phyloP scores from a whole-genome alignment of 2,888 invertebrate species.

The Oscheius sp. region DNA sequence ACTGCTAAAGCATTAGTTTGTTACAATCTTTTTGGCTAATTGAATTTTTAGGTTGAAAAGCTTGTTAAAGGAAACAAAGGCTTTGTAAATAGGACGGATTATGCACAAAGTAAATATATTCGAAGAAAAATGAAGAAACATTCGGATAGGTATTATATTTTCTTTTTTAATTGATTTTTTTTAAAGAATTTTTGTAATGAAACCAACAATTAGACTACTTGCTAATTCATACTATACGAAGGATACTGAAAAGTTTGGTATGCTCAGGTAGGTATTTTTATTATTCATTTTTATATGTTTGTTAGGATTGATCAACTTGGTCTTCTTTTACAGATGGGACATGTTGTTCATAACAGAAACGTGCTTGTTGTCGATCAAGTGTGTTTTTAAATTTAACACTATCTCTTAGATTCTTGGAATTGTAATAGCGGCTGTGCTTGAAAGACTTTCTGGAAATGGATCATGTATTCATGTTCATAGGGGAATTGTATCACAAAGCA shows the following conservation, averaged over 20 bases:
- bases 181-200: constrained; percentile 74
- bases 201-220: constrained; percentile 84
- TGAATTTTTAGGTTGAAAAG: constrained; percentile 50
- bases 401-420: constrained; percentile 36
- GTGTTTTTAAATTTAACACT: background rate
- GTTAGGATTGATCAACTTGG: constrained; percentile 87
- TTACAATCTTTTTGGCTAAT: background rate
- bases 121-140: constrained; percentile 89
- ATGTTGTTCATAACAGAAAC: constrained; percentile 78
- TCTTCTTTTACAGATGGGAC: constrained; percentile 84
- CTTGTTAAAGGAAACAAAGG: constrained; percentile 60
- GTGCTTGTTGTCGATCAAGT: constrained; percentile 49
- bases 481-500: constrained; percentile 48
- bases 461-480: constrained; percentile 70
- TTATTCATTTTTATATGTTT: constrained; percentile 3
- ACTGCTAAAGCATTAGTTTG: constrained; percentile 42
- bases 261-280: constrained; percentile 37
- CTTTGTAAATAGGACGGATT: constrained; percentile 56
- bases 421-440: constrained; percentile 75
- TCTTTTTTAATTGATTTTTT: background rate
- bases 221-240: constrained; percentile 85
- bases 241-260: constrained; percentile 62
- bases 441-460: constrained; percentile 78
- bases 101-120: constrained; percentile 60
- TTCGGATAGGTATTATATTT: constrained; percentile 77